Base-by-base conservation (phyloP, 2,888 invertebrate genomes). In the Scaptodrosophila latifasciaeformis region DNA sequence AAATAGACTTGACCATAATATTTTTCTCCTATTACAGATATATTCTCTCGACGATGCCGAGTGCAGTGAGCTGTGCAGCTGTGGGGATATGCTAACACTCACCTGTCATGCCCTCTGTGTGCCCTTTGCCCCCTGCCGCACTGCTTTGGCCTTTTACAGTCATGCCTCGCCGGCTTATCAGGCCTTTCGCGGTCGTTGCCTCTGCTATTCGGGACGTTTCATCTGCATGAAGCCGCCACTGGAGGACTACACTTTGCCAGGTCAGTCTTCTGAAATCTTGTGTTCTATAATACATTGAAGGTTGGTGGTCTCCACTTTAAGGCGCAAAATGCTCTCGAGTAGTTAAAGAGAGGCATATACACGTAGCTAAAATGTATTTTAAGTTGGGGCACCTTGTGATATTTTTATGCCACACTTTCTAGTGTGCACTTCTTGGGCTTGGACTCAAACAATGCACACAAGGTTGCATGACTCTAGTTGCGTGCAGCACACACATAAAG, bases 121-220 rank as follows among this genome's bases (percentile, higher is more conserved):
- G 43, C 93, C 95, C 47, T 90, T 94, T 45, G 93, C 93, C 57
- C 93, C 95, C 2, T 96, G 96, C 87, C 93, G 94, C 70, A 95
- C 95, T 9, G 92, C 94, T 63, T 91, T 94, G 70, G 96, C 96
- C 45, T 93, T 93, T 87, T 96, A 95, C 88, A 94, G 94, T 81
- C 96, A 96, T 87, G 93, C 94, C 31, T 93, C 95, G 1, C 95
- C 96, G 5, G 93, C 95, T 49, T 96, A 95, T 88, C 95, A 95
- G 86, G 96, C 96, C 6, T 95, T 92, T 85, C 90, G 95, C 34
- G 95, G 96, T 34, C 90, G 94, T 56, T 96, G 96, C 87, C 91
- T 95, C 75, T 96, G 96, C 87, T 96, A 96, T 88, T 95, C 95
- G 17, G 95, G 96, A 29, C 92, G 93, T 63, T 96, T 96, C 87